These are phyloP conservation scores for Pangasius sanitwongsei DNA, from an alignment of 2,797 vertebrate genomes.

Conservation along the genomic window DNA sequence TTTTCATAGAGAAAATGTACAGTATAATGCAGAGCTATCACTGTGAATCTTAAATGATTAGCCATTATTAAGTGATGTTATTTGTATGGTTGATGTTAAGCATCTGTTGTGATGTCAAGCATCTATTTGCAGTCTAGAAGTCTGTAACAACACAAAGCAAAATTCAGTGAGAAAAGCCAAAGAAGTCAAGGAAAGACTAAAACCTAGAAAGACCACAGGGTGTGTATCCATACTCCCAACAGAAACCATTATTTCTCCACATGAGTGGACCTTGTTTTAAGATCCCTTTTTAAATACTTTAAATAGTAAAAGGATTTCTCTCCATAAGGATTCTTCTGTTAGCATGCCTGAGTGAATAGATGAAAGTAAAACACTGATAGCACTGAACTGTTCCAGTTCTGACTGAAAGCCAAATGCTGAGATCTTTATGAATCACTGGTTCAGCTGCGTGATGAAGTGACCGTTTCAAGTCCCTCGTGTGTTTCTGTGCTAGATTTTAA, in stretches of 20 bases:
- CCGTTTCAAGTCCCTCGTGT: not conserved
- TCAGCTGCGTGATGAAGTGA: not conserved
- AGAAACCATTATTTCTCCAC: not conserved
- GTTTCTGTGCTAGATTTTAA: not conserved
- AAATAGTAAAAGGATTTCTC: conserved; percentile 66
- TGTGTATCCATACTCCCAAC: not conserved
- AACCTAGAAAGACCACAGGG: not conserved
- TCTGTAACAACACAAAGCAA: not conserved
- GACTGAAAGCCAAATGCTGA: conserved; percentile 15
- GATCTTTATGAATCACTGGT: not conserved
- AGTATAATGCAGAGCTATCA: not conserved
- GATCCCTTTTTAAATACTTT: conserved; percentile 60
- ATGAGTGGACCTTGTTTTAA: conserved; percentile 25
- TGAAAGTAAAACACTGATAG: conserved; percentile 61
- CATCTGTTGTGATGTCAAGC: no score
- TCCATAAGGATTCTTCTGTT: conserved; percentile 67
- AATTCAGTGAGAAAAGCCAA: no score
- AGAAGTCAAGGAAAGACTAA: not conserved
- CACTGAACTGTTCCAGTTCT: conserved; percentile 8
- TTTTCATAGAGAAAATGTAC: not conserved
- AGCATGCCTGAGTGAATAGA: conserved; percentile 71
- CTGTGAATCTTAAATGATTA: not conserved
- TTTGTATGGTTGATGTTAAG: no score
- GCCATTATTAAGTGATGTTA: no score
- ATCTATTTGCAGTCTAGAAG: not conserved